These are phyloP conservation scores for Anthophora plumipes DNA, from an alignment of 2,888 invertebrate species.

Conservation along the genomic window DNA sequence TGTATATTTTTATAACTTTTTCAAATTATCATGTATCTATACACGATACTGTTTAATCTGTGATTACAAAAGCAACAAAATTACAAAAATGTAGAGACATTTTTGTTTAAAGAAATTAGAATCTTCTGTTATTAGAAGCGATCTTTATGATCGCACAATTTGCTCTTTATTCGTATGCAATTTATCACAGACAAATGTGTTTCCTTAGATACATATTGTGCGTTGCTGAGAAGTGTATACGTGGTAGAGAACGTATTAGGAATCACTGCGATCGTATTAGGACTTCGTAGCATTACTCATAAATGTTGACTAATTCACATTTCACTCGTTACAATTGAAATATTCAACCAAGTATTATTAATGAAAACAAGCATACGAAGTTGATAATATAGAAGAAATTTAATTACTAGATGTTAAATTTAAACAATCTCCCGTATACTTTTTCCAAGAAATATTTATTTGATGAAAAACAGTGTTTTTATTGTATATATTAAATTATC, in stretches of 20 bases:
- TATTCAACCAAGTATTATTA: neutral
- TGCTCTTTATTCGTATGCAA: constrained; percentile 11
- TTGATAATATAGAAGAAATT: neutral
- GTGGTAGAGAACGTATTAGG: too few species aligned
- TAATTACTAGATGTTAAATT: neutral
- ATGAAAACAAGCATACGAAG: neutral
- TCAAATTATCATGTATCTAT: too few species aligned
- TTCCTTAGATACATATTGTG: neutral
- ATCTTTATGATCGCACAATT: neutral
- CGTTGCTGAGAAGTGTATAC: too few species aligned
- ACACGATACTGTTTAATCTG: neutral
- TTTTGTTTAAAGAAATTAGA: constrained; percentile 13
- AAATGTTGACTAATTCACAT: neutral
- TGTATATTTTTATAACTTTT: too few species aligned
- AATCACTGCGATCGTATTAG: neutral
- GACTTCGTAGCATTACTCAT: neutral
- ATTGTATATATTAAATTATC: neutral
- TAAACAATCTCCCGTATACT: too few species aligned
- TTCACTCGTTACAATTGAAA: neutral
- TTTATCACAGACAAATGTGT: neutral
- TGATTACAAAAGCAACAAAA: too few species aligned
- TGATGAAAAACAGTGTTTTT: neutral
- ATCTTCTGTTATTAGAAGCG: constrained; percentile 4
- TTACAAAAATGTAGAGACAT: neutral
- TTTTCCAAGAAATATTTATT: too few species aligned